Conservation (phyloP, 2,113 vertebrate genomes). For the Rattus rattus region DNA sequence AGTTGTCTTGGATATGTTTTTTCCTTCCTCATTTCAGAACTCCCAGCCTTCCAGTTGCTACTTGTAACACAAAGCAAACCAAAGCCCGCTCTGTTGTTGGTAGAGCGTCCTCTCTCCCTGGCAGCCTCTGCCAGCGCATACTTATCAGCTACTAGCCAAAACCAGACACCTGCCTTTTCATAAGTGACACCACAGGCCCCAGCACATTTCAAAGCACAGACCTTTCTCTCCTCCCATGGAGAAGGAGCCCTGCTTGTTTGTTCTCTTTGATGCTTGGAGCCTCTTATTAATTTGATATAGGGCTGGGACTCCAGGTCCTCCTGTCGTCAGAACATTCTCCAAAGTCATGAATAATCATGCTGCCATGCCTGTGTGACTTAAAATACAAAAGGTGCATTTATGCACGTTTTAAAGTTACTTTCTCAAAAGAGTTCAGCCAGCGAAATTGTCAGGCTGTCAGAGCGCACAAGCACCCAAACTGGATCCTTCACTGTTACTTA, state of each 20-base stretch:
- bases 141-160: constrained; percentile 55
- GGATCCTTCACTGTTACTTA: constrained; percentile 64
- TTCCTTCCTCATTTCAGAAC: constrained; percentile 26
- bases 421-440: constrained; percentile 69
- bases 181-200: constrained; percentile 25
- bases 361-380: constrained; percentile 64
- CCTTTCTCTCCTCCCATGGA: not conserved
- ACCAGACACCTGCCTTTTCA: constrained; percentile 18
- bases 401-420: constrained; percentile 71
- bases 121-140: not conserved
- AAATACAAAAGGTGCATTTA: constrained; percentile 72
- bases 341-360: constrained; percentile 77
- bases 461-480: constrained; percentile 33
- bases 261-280: constrained; percentile 65
- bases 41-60: constrained; percentile 25
- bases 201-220: constrained; percentile 27
- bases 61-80: constrained; percentile 65
- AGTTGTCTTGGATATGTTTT: not conserved
- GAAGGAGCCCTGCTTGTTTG: constrained; percentile 35
- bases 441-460: constrained; percentile 72
- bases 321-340: constrained; percentile 58
- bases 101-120: not conserved
- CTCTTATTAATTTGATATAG: constrained; percentile 62
- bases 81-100: not conserved
- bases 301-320: constrained; percentile 42